Percentiles rank a stretch among this genome's conserved stretches.
These are phyloP conservation scores for Agrotis ipsilon DNA, from an alignment of 2,888 invertebrate species.

Conservation along the genomic window DNA sequence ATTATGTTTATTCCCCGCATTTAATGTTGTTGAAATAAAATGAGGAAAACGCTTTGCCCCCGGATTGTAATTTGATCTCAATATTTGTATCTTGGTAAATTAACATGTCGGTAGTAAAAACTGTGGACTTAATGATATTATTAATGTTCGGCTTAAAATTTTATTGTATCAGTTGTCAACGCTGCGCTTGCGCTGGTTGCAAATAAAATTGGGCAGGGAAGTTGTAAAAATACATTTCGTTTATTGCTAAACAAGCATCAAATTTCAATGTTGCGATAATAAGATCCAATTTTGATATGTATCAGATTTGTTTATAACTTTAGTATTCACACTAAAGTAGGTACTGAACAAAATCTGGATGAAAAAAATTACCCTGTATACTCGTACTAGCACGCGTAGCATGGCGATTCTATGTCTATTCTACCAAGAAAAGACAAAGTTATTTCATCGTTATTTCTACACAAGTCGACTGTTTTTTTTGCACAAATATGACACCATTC, in stretches of 20 bases:
- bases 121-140: constrained; percentile 37
- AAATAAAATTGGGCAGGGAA: constrained; percentile 14
- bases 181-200: too few relatives aligned
- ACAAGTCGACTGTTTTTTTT: too few relatives aligned
- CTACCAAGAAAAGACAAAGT: too few relatives aligned
- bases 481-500: too few relatives aligned
- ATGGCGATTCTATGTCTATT: too few relatives aligned
- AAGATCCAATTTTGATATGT: too few relatives aligned
- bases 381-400: too few relatives aligned
- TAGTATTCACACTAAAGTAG: too few relatives aligned
- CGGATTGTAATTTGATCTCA: constrained; percentile 34
- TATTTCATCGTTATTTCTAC: too few relatives aligned
- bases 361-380: too few relatives aligned
- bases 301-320: not conserved
- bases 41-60: constrained; percentile 49
- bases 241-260: not conserved
- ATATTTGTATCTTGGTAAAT: constrained; percentile 43
- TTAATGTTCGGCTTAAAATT: constrained; percentile 24
- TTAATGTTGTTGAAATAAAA: constrained; percentile 48
- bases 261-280: not conserved
- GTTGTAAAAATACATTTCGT: not conserved
- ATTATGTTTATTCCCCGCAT: constrained; percentile 33
- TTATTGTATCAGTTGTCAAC: constrained; percentile 43
- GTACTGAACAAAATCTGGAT: too few relatives aligned
- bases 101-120: constrained; percentile 38